Percentiles rank a stretch among this genome's conserved stretches.
phyloP scores from a whole-genome alignment of 2,797 vertebrate species.

The Rhincodon typus region DNA sequence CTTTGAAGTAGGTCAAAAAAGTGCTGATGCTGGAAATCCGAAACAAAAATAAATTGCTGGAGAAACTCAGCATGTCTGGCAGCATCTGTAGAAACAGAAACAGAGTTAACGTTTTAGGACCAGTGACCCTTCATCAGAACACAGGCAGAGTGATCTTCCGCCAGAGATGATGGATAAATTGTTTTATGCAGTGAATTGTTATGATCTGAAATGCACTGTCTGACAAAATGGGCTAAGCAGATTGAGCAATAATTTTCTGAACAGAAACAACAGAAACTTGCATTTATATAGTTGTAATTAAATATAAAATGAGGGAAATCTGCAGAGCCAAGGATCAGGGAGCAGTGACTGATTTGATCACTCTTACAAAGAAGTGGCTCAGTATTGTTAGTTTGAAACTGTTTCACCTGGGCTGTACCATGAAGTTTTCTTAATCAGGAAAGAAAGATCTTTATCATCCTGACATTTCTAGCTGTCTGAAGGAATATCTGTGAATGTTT shows the following conservation, averaged over 20 bases:
- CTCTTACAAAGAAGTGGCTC: background rate
- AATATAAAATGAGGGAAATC: background rate
- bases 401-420: background rate
- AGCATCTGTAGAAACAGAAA: too few species aligned
- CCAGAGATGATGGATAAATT: background rate
- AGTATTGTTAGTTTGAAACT: background rate
- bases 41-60: too few species aligned
- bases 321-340: background rate
- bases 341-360: background rate
- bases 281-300: background rate
- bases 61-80: too few species aligned
- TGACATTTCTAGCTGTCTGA: background rate
- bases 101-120: too few species aligned
- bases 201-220: background rate
- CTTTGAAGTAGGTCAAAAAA: background rate
- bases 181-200: background rate
- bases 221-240: background rate
- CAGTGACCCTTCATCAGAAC: too few species aligned
- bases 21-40: too few species aligned
- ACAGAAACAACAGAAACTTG: background rate
- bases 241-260: background rate
- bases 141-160: too few species aligned
- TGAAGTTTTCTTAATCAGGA: background rate
- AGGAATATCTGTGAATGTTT: too few species aligned
- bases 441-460: background rate